These are phyloP conservation scores for Sebastes trivittatus DNA, from an alignment of 2,797 vertebrate species.

Conservation along the genomic window DNA sequence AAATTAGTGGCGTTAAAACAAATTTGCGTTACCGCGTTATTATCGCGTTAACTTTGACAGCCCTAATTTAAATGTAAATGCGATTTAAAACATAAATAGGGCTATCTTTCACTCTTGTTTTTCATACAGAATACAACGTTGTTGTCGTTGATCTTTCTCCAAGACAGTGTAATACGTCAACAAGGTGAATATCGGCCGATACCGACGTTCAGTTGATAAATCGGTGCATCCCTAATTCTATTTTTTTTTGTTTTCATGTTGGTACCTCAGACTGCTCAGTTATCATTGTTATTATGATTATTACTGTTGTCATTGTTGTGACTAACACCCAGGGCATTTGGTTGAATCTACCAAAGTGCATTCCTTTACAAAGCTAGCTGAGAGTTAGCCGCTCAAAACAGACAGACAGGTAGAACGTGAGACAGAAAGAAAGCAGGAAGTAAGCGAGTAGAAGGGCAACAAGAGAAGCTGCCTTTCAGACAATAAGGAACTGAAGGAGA, in stretches of 20 bases:
- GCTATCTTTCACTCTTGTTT: not conserved
- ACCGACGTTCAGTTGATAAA: not conserved
- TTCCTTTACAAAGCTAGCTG: slow-evolving; percentile 89
- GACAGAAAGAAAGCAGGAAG: not conserved
- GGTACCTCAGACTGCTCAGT: slow-evolving; percentile 95
- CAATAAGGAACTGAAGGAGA: not conserved
- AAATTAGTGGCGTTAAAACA: no score
- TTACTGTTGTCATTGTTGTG: slow-evolving; percentile 62
- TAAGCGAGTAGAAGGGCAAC: not conserved
- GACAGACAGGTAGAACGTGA: slow-evolving; percentile 1
- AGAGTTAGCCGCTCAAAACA: slow-evolving; percentile 51
- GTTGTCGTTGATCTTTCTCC: no score
- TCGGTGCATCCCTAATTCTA: not conserved
- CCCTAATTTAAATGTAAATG: no score
- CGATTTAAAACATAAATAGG: not conserved
- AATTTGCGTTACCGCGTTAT: no score
- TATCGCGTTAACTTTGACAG: no score
- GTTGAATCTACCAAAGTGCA: slow-evolving; percentile 98
- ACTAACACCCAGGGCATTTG: slow-evolving; percentile 93
- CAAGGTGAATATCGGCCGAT: not conserved
- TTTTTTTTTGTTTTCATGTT: slow-evolving; percentile 86
- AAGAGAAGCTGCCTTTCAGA: slow-evolving; percentile 6
- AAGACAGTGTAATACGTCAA: no score
- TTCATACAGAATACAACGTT: not conserved
- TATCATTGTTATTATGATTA: slow-evolving; percentile 72